Evolutionary conservation across 2,113 vertebrate genomes (phyloP).

Genomic region (Cichladusa arquata): DNA sequence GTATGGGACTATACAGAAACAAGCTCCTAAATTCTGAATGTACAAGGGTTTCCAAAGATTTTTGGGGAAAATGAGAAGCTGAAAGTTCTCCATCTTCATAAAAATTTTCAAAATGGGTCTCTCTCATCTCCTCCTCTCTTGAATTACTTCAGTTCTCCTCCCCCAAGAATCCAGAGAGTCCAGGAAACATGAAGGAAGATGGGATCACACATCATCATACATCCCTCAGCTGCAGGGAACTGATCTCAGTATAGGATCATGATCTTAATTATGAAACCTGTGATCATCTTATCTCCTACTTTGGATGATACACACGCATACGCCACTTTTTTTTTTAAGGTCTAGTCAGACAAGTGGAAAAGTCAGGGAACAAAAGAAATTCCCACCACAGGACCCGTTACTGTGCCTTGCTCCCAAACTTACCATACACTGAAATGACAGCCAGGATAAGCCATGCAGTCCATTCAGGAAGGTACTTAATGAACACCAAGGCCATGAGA

Average conservation of each 20-base stretch:
- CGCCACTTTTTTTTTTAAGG: neutral
- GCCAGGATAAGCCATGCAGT: constrained; percentile 98
- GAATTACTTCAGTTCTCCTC: neutral
- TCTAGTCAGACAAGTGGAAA: neutral
- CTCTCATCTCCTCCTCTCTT: neutral
- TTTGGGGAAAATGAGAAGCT: neutral
- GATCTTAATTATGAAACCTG: neutral
- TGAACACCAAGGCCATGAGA: constrained; percentile 98
- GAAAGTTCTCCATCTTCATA: neutral
- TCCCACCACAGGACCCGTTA: neutral
- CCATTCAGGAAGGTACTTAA: constrained; percentile 99
- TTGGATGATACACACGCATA: neutral
- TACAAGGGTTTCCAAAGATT: neutral
- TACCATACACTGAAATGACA: constrained; percentile 97
- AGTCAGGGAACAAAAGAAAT: neutral
- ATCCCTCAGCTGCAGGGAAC: neutral
- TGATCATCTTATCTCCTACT: neutral
- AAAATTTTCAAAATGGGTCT: neutral
- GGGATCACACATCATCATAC: neutral
- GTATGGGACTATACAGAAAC: neutral
- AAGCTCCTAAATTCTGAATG: neutral
- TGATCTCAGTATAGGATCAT: neutral
- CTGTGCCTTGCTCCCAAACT: constrained; percentile 44
- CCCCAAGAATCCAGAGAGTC: neutral
- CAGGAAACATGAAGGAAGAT: neutral